Base-by-base conservation (phyloP, 2,888 invertebrate genomes). In the Chrysomela aeneicollis region DNA sequence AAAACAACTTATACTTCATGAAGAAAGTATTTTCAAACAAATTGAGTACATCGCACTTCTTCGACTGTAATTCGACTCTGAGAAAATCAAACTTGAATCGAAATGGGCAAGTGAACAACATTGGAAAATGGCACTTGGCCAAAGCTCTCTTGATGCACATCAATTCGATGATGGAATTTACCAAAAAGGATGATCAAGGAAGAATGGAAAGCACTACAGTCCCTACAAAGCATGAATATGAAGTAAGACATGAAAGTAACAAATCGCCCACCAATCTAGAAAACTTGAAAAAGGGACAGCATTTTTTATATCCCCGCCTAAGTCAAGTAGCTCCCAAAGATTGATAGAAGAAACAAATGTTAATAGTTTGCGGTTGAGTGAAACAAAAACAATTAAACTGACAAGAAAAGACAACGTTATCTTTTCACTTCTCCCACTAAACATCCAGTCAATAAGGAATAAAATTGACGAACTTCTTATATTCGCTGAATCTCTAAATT, bases 241-340 rank as follows among this genome's bases (percentile, higher is more conserved):
- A 15, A 15, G 42, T 42, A 42, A 49, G 49, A 49, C n/a, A 49
- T 4, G 49, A 49, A 49, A 49, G n/a, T n/a, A 19, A 19, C 19
- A 49, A 49, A 26, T n/a, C n/a, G n/a, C 26, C 42, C 15, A 2
- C n/a, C 15, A 15, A n/a, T 42, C 15, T n/a, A 21, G 19, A 42
- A 42, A n/a, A n/a, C 15, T 12, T 15, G 21, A 49, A 49, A 19
- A 49, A 4, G 19, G 19, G 21, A 22, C 12, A 42, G 10, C 42
- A 49, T 49, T 49, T 49, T 49, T 49, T 49, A 49, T 49, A 49
- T 19, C 49, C 19, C 6, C 49, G 49, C 9, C 6, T 49, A 49
- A 49, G 12, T 19, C 49, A 2, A 8, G 12, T 19, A 49, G 21
- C 2, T 5, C 10, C 21, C 49, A 19, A 19, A 19, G 3, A 49